Base-by-base conservation (phyloP, 2,113 vertebrate species). In the Toxostoma redivivum region DNA sequence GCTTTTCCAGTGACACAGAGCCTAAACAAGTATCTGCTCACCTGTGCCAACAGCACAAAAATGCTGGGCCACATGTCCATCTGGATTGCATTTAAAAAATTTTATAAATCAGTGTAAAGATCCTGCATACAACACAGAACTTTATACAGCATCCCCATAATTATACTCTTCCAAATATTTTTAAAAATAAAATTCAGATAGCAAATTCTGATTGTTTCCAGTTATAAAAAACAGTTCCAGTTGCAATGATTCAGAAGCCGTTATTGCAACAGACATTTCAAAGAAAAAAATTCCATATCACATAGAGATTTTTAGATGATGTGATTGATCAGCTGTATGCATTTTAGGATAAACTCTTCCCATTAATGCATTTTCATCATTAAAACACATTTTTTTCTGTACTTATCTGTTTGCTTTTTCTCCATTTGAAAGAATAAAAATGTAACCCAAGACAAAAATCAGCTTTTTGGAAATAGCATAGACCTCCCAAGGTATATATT, bases 1-100 rank as follows among this genome's bases (percentile, higher is more conserved):
- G 7, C 2, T 37, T 8, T 47, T 60, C 22, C 20, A 21, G 8
- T 0, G 0, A 10, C 4, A 3, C 24, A 85, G 37, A 76, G 15
- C 6, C 12, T 61, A 56, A 69, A 18, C 3, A 47, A 72, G 8
- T 0, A 0, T 23, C 17, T 60, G 4, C 12, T 57, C 33, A 15
- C 12, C 60, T 71, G 10, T n/a, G 6, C 22, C 4, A 17, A 15
- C 14, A 79, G 8, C 11, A 33, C 15, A 61, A 61, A 50, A 20
- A 21, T 7, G 16, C 16, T 37, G 44, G 38, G 14, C 5, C 51
- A 58, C 24, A 70, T 61, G 9, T 6, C 10, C 23, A 18, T 15
- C 7, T 48, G n/a, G 15, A 31, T 80, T 60, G 27, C 23, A 35
- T 45, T 45, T 45, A 2, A 48, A 71, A 87, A 79, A 45, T 40